Evolutionary conservation across 1,140 invertebrate species (phyloP).

Genomic region (Microvelia longipes): DNA sequence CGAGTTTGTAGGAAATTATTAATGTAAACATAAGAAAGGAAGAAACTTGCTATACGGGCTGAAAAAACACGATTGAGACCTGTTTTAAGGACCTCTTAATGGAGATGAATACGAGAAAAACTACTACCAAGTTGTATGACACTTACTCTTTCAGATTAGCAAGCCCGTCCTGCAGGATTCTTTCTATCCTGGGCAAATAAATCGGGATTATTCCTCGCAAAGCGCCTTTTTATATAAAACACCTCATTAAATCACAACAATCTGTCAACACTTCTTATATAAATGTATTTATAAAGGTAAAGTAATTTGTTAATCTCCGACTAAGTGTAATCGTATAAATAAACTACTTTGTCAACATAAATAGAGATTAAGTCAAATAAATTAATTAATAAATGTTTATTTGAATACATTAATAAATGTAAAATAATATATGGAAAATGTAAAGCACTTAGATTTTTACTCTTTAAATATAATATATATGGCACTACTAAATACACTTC

Average conservation of each 20-base stretch:
- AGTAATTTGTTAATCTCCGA: too few species aligned
- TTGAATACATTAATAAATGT: too few species aligned
- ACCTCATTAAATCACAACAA: background rate
- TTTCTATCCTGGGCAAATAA: background rate
- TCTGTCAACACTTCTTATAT: too few species aligned
- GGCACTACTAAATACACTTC: too few species aligned
- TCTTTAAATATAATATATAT: too few species aligned
- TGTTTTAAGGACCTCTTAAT: background rate
- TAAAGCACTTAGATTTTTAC: too few species aligned
- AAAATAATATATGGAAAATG: too few species aligned
- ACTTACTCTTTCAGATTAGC: background rate
- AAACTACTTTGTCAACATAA: too few species aligned
- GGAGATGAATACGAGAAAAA: background rate
- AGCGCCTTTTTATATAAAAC: background rate
- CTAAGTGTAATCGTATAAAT: too few species aligned
- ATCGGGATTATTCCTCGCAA: background rate
- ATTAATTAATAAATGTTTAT: too few species aligned
- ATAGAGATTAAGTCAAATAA: too few species aligned
- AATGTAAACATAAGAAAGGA: background rate
- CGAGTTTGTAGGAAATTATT: background rate
- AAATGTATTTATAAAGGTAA: too few species aligned
- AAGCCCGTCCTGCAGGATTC: background rate
- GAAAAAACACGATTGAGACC: background rate
- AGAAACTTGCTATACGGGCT: background rate
- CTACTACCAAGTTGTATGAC: background rate